Base-by-base conservation (phyloP, 2,888 invertebrate species). In the Carterocephalus palaemon region DNA sequence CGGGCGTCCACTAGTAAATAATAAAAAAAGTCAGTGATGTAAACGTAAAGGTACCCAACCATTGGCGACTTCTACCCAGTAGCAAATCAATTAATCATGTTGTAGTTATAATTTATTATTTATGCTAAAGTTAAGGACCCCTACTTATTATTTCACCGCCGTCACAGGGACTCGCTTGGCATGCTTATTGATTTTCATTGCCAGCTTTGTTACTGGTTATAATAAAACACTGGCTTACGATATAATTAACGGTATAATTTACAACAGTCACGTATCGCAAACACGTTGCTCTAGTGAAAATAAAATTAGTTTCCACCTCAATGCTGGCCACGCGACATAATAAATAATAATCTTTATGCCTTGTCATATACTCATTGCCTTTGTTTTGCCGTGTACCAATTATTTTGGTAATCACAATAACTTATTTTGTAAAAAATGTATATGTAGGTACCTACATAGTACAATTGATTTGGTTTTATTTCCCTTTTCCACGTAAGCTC, bases 221-320 rank as follows among this genome's bases (percentile, higher is more conserved):
- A 71, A 63, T 67, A 66, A 72, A 75, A 74, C 72, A 66, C 60
- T 54, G 59, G 59, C 64, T 59, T 55, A 63, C 67, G 64, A 68
- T 71, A 75, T 75, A 81, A 82, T 80, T 75, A 80, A 67, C 42
- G 64, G 64, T 68, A 67, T 75, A 82, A 83, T 81, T 83, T 81
- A 83, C 70, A 56, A 54, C 66, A 49, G 53, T 48, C 66, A 60
- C 65, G 58, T 82, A 79, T 84, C 79, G 74, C 71, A 60, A 76
- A 81, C 81, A 80, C 61, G 71, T 66, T 75, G 79, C 73, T 77
- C 68, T 68, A 77, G 69, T 70, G 68, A 75, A 79, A 75, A 71
- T 60, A 59, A 62, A 64, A 66, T 63, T 61, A 63, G 64, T 68
- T 70, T 66, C 59, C 60, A 69, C 61, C 64, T 70, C 66, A 61